Conservation (phyloP, 1,140 invertebrate species). For the Eupeodes corollae region DNA sequence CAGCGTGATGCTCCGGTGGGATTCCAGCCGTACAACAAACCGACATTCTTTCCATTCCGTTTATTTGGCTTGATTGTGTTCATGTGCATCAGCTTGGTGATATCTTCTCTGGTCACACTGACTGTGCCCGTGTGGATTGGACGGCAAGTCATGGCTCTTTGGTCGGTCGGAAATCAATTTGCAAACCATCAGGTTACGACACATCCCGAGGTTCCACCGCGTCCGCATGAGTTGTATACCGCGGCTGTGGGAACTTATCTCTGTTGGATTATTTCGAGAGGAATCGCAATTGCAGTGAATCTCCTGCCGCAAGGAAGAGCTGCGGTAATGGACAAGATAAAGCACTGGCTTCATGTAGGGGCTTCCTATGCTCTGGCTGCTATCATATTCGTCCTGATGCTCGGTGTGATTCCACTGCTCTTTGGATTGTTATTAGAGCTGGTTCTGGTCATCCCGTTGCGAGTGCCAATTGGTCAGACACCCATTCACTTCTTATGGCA, state of each 20-base stretch:
- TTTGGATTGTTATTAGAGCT: constrained; percentile 86
- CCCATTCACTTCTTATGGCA: constrained; percentile 93
- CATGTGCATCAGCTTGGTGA: constrained; percentile 74
- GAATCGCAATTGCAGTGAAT: constrained; percentile 63
- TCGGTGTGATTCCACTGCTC: constrained; percentile 85
- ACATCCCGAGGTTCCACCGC: constrained; percentile 46
- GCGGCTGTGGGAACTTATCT: constrained; percentile 79
- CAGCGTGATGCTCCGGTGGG: constrained; percentile 64
- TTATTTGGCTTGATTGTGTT: constrained; percentile 63
- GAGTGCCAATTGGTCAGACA: constrained; percentile 88
- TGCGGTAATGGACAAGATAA: constrained; percentile 60
- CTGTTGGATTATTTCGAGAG: constrained; percentile 77
- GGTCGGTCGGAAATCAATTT: constrained; percentile 50
- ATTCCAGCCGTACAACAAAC: constrained; percentile 80
- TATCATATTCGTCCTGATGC: constrained; percentile 54
- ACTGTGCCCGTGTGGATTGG: constrained; percentile 84
- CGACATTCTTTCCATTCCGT: constrained; percentile 69
- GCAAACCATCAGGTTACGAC: constrained; percentile 8
- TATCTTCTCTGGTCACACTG: constrained; percentile 40
- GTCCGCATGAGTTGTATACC: constrained; percentile 91
- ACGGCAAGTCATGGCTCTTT: constrained; percentile 73
- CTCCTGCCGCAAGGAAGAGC: constrained; percentile 81
- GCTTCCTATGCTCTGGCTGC: constrained; percentile 56
- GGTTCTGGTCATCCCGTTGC: constrained; percentile 80
- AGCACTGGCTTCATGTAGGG: constrained; percentile 60